These are phyloP conservation scores for Bombus huntii DNA, from an alignment of 1,140 invertebrate genomes.

Conservation along the genomic window DNA sequence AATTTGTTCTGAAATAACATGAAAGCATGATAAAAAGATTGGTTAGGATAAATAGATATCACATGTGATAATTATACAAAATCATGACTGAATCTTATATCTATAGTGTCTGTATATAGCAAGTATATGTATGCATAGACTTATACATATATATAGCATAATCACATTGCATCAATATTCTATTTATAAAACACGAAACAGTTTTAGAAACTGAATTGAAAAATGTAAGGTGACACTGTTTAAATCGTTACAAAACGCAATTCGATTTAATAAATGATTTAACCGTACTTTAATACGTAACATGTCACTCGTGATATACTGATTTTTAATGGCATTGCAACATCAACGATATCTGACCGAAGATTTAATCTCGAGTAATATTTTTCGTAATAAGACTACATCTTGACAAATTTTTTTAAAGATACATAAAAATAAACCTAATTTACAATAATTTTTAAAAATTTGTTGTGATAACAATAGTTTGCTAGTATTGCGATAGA, in stretches of 20 bases:
- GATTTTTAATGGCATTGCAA: not conserved
- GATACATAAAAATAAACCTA: not conserved
- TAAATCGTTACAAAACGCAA: not conserved
- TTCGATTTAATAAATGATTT: not conserved
- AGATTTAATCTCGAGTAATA: not conserved
- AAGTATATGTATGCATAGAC: no score
- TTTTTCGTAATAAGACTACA: not conserved
- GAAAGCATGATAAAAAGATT: not conserved
- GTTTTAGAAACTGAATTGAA: slow-evolving; percentile 34
- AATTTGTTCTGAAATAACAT: slow-evolving; percentile 77
- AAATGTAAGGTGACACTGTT: not conserved
- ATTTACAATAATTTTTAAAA: not conserved
- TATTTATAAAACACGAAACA: slow-evolving; percentile 38
- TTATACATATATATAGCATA: not conserved
- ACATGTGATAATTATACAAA: not conserved
- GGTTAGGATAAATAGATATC: not conserved
- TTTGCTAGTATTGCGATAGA: not conserved
- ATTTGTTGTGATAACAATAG: not conserved
- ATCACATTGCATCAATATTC: slow-evolving; percentile 31
- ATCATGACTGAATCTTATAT: slow-evolving; percentile 1
- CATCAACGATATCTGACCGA: not conserved
- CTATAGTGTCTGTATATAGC: not conserved
- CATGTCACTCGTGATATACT: not conserved
- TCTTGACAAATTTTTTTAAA: not conserved
- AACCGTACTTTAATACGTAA: not conserved